phyloP scores from a whole-genome alignment of 2,797 vertebrate species.

The Chiloscyllium punctatum region DNA sequence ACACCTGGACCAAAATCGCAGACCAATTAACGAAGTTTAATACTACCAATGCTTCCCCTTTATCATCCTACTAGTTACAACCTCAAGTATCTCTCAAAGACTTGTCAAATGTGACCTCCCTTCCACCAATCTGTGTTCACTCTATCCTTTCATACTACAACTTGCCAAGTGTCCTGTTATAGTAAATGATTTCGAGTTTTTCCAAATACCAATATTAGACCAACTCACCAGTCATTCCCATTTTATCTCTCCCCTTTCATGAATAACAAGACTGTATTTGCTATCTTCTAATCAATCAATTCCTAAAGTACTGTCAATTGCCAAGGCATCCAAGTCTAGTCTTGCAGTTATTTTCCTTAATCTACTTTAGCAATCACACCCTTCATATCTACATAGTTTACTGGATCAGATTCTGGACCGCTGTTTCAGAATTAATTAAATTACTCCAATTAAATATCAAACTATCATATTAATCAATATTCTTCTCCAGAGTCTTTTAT shows the following conservation, averaged over 20 bases:
- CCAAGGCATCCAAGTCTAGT: too few relatives aligned
- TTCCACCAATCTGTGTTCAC: neutral
- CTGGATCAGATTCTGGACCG: neutral
- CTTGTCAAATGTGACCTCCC: neutral
- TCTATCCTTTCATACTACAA: neutral
- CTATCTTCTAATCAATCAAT: neutral
- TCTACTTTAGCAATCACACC: neutral
- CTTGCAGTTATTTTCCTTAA: neutral
- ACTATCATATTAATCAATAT: neutral
- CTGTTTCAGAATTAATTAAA: neutral
- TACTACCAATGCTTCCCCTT: neutral
- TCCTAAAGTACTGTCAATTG: neutral
- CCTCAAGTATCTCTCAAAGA: neutral
- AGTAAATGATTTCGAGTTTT: neutral
- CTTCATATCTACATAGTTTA: neutral
- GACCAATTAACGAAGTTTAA: too few relatives aligned
- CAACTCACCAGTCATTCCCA: neutral
- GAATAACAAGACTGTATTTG: neutral
- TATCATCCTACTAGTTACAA: neutral
- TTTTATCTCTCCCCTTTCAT: neutral
- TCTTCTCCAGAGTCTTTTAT: neutral
- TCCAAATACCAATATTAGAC: neutral
- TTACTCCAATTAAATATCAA: neutral
- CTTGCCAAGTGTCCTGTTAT: neutral
- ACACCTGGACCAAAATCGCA: too few relatives aligned